Percentiles rank a stretch among this genome's conserved stretches.
phyloP scores from a whole-genome alignment of 1,140 invertebrate species.

The Tetramorium alpestre region DNA sequence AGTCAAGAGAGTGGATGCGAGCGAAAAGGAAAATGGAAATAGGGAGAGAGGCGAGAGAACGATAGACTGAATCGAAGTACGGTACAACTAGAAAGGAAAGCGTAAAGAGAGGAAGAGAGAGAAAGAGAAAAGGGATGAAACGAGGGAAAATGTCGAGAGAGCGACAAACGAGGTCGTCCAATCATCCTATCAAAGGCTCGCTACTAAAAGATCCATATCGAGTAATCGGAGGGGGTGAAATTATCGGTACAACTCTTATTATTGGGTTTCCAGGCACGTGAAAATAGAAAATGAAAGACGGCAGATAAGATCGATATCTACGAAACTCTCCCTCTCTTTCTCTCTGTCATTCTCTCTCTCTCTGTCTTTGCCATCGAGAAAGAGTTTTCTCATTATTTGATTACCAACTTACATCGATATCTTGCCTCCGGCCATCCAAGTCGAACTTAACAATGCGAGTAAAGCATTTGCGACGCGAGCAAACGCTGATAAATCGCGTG shows the following conservation, averaged over 20 bases:
- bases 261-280: slow-evolving; percentile 76
- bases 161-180: slow-evolving; percentile 72
- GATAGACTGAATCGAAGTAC: slow-evolving; percentile 54
- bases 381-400: slow-evolving; percentile 70
- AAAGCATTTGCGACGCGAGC: background rate
- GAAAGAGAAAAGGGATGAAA: slow-evolving; percentile 54
- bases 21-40: slow-evolving; percentile 36
- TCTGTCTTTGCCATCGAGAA: background rate
- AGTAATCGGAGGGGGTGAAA: slow-evolving; percentile 80
- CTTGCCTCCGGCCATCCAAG: slow-evolving; percentile 34
- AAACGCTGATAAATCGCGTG: background rate
- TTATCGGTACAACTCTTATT: slow-evolving; percentile 80
- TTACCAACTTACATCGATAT: slow-evolving; percentile 69
- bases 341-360: background rate
- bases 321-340: background rate
- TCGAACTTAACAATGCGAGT: slow-evolving; percentile 4
- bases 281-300: slow-evolving; percentile 76
- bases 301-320: slow-evolving; percentile 71
- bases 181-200: slow-evolving; percentile 79
- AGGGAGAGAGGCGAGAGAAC: slow-evolving; percentile 19
- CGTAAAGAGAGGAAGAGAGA: background rate
- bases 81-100: slow-evolving; percentile 30
- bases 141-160: slow-evolving; percentile 53
- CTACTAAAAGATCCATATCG: slow-evolving; percentile 81
- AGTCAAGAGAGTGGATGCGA: slow-evolving; percentile 51